Conservation (phyloP, 2,888 invertebrate species). For the Hydrotaea diabolus region DNA sequence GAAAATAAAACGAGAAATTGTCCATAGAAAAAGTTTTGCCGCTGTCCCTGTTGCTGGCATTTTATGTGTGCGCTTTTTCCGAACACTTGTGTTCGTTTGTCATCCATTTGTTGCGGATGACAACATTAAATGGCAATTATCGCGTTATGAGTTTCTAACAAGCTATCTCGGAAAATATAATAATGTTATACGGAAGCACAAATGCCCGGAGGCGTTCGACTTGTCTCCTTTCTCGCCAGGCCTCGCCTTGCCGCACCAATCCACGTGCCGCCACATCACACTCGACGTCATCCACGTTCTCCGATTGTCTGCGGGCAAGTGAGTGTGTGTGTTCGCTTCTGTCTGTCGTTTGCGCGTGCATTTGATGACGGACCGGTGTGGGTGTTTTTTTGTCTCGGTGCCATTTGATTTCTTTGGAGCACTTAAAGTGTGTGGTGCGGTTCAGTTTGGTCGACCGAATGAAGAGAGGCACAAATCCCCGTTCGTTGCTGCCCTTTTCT, state of each 20-base stretch:
- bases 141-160: slow-evolving; percentile 66
- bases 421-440: slow-evolving; percentile 30
- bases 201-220: slow-evolving; percentile 54
- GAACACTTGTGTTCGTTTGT: slow-evolving; percentile 51
- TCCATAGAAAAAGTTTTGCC: slow-evolving; percentile 19
- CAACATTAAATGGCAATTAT: slow-evolving; percentile 68
- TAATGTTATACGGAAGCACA: slow-evolving; percentile 57
- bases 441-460: background rate
- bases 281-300: background rate
- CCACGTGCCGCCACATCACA: background rate
- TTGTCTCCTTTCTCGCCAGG: slow-evolving; percentile 25
- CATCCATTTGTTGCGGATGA: slow-evolving; percentile 60
- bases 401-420: slow-evolving; percentile 39
- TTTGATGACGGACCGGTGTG: background rate
- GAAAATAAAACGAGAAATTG: slow-evolving; percentile 11
- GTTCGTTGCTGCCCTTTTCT: slow-evolving; percentile 22
- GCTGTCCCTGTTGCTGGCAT: slow-evolving; percentile 5
- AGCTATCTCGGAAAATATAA: slow-evolving; percentile 61
- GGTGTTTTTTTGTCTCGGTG: slow-evolving; percentile 2
- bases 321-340: background rate
- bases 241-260: background rate
- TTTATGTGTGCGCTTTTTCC: slow-evolving; percentile 30
- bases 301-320: background rate
- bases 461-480: slow-evolving; percentile 38
- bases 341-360: slow-evolving; percentile 8